phyloP scores from a whole-genome alignment of 2,113 vertebrate species.

The Dasyprocta punctata region DNA sequence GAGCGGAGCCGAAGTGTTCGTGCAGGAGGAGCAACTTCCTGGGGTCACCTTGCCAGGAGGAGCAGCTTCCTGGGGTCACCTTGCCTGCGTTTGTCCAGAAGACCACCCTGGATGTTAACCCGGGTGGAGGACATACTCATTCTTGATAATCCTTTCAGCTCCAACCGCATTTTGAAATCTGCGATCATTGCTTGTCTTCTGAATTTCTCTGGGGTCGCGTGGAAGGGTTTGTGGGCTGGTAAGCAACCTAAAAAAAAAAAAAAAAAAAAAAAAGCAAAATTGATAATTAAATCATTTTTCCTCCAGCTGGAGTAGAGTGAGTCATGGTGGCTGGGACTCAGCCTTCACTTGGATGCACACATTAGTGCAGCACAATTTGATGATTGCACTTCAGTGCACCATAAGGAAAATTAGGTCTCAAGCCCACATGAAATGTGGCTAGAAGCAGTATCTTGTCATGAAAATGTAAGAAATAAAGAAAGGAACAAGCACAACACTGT shows the following conservation, averaged over 20 bases:
- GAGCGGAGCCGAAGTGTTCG: neutral
- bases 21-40: neutral
- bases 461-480: neutral
- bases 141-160: neutral
- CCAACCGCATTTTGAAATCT: neutral
- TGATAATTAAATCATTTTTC: neutral
- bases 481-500: neutral
- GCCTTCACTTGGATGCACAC: neutral
- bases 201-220: neutral
- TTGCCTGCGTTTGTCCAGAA: neutral
- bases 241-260: neutral
- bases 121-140: neutral
- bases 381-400: neutral
- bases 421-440: neutral
- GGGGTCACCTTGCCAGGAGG: neutral
- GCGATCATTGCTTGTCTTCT: neutral
- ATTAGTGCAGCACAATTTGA: accelerated
- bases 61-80: neutral
- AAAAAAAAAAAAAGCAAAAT: neutral
- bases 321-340: neutral
- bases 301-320: neutral
- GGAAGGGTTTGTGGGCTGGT: no score
- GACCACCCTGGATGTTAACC: neutral
- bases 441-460: neutral
- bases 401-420: neutral